phyloP scores from a whole-genome alignment of 2,888 invertebrate species.

The Drosophila mercatorum region DNA sequence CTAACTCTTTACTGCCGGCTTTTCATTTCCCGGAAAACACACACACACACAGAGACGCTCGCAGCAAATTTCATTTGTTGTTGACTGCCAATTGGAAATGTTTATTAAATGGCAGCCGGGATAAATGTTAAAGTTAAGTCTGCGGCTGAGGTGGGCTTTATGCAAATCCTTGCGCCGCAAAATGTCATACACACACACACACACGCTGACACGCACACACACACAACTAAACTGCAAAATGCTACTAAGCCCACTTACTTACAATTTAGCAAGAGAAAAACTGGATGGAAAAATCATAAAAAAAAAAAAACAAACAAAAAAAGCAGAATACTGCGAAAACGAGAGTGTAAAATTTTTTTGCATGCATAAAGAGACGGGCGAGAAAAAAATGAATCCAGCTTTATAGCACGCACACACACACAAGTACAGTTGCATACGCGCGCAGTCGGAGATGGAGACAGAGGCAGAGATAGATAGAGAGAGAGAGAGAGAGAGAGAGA shows the following conservation, averaged over 20 bases:
- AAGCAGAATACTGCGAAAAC: conserved; percentile 62
- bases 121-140: conserved; percentile 68
- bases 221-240: conserved; percentile 69
- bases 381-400: conserved; percentile 70
- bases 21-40: neutral
- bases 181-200: conserved; percentile 43
- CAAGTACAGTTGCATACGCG: conserved; percentile 52
- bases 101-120: conserved; percentile 60
- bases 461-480: neutral
- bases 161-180: conserved; percentile 67
- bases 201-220: too few species aligned
- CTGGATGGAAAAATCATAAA: conserved; percentile 49
- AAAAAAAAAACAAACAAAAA: conserved; percentile 42
- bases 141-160: conserved; percentile 66
- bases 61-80: conserved; percentile 17
- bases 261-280: conserved; percentile 65
- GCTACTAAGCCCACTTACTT: conserved; percentile 80
- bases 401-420: conserved; percentile 69
- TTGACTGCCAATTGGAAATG: conserved; percentile 44
- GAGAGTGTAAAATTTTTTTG: conserved; percentile 77
- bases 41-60: neutral
- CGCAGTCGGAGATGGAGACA: conserved; percentile 24
- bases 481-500: neutral
- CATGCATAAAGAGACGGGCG: conserved; percentile 69
- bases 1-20: neutral